Base-by-base conservation (phyloP, 2,888 invertebrate genomes). In the Papilio gigon region DNA sequence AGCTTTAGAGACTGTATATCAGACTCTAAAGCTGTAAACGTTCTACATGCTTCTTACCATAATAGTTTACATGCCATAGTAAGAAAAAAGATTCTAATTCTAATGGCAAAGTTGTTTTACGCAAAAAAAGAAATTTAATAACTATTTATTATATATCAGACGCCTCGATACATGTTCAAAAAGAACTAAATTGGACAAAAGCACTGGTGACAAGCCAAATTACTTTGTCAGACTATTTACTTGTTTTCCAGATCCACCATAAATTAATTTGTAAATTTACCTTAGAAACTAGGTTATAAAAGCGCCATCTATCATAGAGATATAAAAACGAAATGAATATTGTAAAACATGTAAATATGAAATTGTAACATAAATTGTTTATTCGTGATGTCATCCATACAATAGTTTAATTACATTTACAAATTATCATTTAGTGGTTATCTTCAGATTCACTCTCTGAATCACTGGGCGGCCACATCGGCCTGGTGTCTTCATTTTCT, bases 391-490 rank as follows among this genome's bases (percentile, higher is more conserved):
- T n/a, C n/a, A n/a, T n/a, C n/a, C n/a, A n/a, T n/a, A n/a, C n/a
- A n/a, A n/a, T n/a, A n/a, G n/a, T n/a, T n/a, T n/a, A n/a, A n/a
- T 25, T 27, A n/a, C 27, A 27, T 50, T 22, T 17, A 40, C 4
- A 40, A 6, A 22, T 35, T 35, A 3, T 65, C 65, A 65, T 20
- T 42, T 30, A 11, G 11, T 77, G 70, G 66, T 73, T 72, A 53
- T 79, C 76, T 53, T 85, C 87, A 65, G 83, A 77, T 60, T 87
- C 86, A 9, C 87, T 76, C 20, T 89, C 88, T 4, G 85, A 81
- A 47, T 88, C 88, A 80, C 85, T 89, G 0, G 91, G 85, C 0
- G 92, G 92, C 90, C 92, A 90, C 87, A 89, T 90, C 1, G 80
- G 78, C 66, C 85, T 80, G 22, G 87, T 82, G 73, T 92, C 87